phyloP scores from a whole-genome alignment of 2,888 invertebrate genomes.

The Diachrysia chrysitis region DNA sequence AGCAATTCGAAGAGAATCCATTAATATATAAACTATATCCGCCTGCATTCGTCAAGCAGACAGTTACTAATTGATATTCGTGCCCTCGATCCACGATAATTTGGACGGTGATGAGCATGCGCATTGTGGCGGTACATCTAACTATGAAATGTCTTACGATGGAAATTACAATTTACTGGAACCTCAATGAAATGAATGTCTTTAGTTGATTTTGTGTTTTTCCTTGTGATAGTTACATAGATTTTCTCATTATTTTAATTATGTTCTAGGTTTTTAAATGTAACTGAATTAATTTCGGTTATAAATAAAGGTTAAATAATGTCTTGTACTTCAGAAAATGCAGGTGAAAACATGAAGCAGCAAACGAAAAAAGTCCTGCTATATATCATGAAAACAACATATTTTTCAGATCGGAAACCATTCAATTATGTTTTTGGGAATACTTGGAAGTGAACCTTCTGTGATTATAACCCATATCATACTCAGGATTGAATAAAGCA shows the following conservation, averaged over 20 bases:
- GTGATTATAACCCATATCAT: neutral
- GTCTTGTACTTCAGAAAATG: no score
- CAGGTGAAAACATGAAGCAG: no score
- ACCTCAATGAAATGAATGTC: neutral
- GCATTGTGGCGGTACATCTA: neutral
- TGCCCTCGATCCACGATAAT: constrained; percentile 7
- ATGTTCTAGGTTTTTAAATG: no score
- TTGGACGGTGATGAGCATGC: neutral
- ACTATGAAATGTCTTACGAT: neutral
- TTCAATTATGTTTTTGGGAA: neutral
- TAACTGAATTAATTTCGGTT: no score
- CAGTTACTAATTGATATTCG: constrained; percentile 2
- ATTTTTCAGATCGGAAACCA: neutral
- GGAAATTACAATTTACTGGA: neutral
- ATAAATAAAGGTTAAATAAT: no score
- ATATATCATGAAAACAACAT: no score
- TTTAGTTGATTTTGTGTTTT: neutral
- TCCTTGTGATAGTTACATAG: neutral
- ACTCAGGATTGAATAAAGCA: constrained; percentile 10
- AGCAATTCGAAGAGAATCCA: neutral
- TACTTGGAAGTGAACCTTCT: neutral
- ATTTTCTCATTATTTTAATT: no score
- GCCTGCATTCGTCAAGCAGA: constrained; percentile 8
- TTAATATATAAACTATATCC: constrained; percentile 7
- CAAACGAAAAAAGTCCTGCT: neutral